phyloP scores from a whole-genome alignment of 1,140 invertebrate species.

The Triops cancriformis region DNA sequence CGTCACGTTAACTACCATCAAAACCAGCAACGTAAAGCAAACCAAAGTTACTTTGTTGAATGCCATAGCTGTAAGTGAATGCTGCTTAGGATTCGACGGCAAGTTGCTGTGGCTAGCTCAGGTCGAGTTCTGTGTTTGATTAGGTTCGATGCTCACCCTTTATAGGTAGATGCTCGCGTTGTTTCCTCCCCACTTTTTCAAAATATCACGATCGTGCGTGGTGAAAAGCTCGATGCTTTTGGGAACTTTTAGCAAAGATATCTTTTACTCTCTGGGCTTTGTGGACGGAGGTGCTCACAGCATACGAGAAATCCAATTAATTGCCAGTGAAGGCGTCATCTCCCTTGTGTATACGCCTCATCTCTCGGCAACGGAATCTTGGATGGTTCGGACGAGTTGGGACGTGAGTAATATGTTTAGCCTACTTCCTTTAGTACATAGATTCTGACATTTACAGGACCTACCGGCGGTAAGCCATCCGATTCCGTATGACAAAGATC shows the following conservation, averaged over 20 bases:
- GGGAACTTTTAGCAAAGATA: neutral
- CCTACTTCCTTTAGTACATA: neutral
- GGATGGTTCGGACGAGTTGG: neutral
- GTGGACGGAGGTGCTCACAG: neutral
- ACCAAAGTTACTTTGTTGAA: neutral
- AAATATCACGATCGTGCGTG: neutral
- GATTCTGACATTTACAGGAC: neutral
- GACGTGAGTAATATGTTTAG: neutral
- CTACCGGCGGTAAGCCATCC: neutral
- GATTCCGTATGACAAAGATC: constrained; percentile 10
- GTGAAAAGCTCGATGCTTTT: neutral
- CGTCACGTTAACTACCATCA: neutral
- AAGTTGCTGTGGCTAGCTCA: neutral
- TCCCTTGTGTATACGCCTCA: neutral
- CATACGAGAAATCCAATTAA: constrained; percentile 11
- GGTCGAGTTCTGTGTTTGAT: neutral
- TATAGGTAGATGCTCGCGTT: neutral
- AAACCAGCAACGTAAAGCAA: neutral
- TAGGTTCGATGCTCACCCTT: neutral
- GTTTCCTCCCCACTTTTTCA: neutral
- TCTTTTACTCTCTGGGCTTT: neutral
- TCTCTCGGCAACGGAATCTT: neutral
- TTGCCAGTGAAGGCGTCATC: neutral
- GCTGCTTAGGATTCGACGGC: neutral
- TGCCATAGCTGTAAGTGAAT: neutral